Base-by-base conservation (phyloP, 2,113 vertebrate species). In the Neogobius melanostomus region DNA sequence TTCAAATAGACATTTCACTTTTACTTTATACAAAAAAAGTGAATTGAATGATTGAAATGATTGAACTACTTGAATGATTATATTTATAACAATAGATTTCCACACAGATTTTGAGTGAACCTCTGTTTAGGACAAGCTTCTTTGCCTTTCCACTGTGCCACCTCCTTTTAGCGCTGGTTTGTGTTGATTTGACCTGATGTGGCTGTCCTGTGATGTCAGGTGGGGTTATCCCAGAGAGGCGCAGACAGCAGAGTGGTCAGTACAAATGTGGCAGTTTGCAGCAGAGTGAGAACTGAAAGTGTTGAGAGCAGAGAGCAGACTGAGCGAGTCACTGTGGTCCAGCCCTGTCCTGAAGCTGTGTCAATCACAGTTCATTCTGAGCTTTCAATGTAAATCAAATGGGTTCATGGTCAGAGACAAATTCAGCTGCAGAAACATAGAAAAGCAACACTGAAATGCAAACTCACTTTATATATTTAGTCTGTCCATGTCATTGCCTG, bases 381-480 rank as follows among this genome's bases (percentile, higher is more conserved):
- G 72, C 69, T 85, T 89, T 82, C 84, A 90, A 89, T 90, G 89
- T 89, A 82, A 82, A 81, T 79, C 88, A 91, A 88, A 91, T 88
- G 83, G 88, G 83, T 77, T 91, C 85, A 79, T 85, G 81, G 80
- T 83, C 82, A 80, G 65, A 88, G 76, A 73, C 45, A 43, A 51
- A 51, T 50, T 61, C 54, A 52, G 28, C 42, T 43, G 62, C 64
- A 28, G 72, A 80, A 72, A 82, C 64, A 61, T 67, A 54, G 17
- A 82, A 52, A 49, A 36, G 28, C 28, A 36, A 36, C 28, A 36
- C 28, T 36, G 28, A 36, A 36, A 36, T 36, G 28, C 28, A 36
- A 36, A 36, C 28, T 36, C 28, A 36, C 28, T 2, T 36, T 21
- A 21, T 21, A 21, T 21, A 21, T 21, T 21, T 36, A 5, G 28